Evolutionary conservation across 2,888 invertebrate species (phyloP).

Genomic region (Axea sp.): DNA sequence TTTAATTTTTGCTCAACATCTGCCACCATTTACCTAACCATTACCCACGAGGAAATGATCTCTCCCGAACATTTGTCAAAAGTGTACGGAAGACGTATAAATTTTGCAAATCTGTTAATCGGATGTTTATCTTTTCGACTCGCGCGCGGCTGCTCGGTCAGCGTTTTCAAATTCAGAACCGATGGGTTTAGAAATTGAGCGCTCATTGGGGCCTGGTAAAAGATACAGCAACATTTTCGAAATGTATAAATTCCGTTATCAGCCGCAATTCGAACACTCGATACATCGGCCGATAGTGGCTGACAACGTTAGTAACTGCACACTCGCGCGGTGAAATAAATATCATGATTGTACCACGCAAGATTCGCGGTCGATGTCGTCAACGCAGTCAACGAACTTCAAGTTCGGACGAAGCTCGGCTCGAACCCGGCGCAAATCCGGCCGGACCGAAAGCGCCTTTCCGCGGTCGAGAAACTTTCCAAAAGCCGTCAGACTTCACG

Average conservation of each 20-base stretch:
- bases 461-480: no score
- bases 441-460: no score
- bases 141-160: no score
- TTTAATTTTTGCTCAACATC: no score
- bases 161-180: neutral
- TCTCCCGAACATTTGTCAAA: no score
- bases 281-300: conserved; percentile 16
- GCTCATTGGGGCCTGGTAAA: conserved; percentile 2
- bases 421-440: no score
- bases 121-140: no score
- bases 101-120: no score
- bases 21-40: no score
- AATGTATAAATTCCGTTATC: conserved; percentile 21
- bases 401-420: conserved; percentile 9
- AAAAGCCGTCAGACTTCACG: no score
- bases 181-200: conserved; percentile 1
- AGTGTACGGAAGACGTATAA: no score
- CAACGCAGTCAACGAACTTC: conserved; percentile 44
- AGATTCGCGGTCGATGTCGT: conserved; percentile 47
- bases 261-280: conserved; percentile 25
- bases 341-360: conserved; percentile 34
- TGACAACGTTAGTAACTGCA: conserved; percentile 24
- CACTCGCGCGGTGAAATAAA: conserved; percentile 36
- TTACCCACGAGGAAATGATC: no score
- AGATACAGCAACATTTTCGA: conserved; percentile 19